Conservation (phyloP, 2,113 vertebrate genomes). For the Cephalopholis sonnerati region DNA sequence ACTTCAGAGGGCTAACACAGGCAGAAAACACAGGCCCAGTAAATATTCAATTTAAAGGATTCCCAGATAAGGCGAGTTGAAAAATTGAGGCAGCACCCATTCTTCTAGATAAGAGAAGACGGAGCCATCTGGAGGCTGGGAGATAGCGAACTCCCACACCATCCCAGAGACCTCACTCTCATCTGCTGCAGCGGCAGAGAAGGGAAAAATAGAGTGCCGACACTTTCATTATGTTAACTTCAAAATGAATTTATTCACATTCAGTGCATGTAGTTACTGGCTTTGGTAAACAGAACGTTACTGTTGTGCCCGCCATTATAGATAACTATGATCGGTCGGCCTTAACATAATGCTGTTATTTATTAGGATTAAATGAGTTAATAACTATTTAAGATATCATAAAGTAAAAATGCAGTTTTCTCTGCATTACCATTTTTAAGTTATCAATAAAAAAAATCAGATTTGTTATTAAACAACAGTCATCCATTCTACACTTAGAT, state of each 20-base stretch:
- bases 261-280: slow-evolving; percentile 68
- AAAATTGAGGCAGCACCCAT: slow-evolving; percentile 88
- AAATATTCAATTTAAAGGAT: slow-evolving; percentile 91
- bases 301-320: slow-evolving; percentile 31
- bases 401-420: not conserved
- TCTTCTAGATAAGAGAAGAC: slow-evolving; percentile 89
- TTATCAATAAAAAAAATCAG: not conserved
- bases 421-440: not conserved
- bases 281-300: slow-evolving; percentile 74
- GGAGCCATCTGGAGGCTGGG: slow-evolving; percentile 87
- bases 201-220: slow-evolving; percentile 77
- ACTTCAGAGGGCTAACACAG: slow-evolving; percentile 79
- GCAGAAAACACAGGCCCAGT: slow-evolving; percentile 86
- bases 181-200: slow-evolving; percentile 79
- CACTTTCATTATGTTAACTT: slow-evolving; percentile 84
- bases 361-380: not conserved
- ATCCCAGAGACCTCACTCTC: slow-evolving; percentile 84
- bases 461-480: not conserved
- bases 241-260: slow-evolving; percentile 84
- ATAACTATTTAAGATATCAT: not conserved
- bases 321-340: slow-evolving; percentile 22
- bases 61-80: slow-evolving; percentile 87
- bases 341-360: slow-evolving; percentile 7
- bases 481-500: not conserved
- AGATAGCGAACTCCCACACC: slow-evolving; percentile 88